Percentiles rank a stretch among this genome's conserved stretches.
phyloP scores from a whole-genome alignment of 2,888 invertebrate species.

The Brachyopa scutellaris region DNA sequence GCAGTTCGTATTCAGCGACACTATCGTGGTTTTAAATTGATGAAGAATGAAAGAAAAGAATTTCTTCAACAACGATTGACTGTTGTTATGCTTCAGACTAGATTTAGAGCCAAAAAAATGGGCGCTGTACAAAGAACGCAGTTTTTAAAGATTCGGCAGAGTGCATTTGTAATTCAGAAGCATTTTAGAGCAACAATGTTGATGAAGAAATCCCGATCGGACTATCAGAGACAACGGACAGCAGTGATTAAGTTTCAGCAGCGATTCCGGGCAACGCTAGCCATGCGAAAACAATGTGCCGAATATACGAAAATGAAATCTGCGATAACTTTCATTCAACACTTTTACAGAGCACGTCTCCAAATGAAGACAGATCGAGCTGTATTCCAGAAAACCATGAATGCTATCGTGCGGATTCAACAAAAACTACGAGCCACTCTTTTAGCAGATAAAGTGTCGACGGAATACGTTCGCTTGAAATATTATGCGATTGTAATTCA shows the following conservation, averaged over 20 bases:
- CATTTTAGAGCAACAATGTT: conserved; percentile 80
- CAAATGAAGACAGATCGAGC: conserved; percentile 76
- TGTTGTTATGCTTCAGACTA: conserved; percentile 73
- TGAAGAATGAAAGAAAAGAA: conserved; percentile 72
- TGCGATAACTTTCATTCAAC: conserved; percentile 73
- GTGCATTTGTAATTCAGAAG: conserved; percentile 80
- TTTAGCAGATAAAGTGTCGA: conserved; percentile 74
- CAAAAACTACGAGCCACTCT: conserved; percentile 79
- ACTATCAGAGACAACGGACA: conserved; percentile 74
- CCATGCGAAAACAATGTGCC: conserved; percentile 74
- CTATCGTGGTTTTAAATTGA: conserved; percentile 73
- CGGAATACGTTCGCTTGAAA: conserved; percentile 75
- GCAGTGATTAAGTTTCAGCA: conserved; percentile 76
- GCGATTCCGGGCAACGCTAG: conserved; percentile 77
- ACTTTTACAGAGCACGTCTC: conserved; percentile 73
- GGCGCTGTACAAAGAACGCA: conserved; percentile 72
- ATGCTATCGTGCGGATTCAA: conserved; percentile 77
- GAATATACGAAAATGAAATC: conserved; percentile 61
- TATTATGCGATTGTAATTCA: conserved; percentile 77
- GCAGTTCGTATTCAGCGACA: conserved; percentile 74
- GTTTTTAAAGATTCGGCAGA: conserved; percentile 75
- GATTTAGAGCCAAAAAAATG: conserved; percentile 74
- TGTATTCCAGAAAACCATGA: conserved; percentile 73
- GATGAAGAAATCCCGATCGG: conserved; percentile 75
- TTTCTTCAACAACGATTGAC: conserved; percentile 73